Conservation (phyloP, 1,140 invertebrate species). For the Delia radicum region DNA sequence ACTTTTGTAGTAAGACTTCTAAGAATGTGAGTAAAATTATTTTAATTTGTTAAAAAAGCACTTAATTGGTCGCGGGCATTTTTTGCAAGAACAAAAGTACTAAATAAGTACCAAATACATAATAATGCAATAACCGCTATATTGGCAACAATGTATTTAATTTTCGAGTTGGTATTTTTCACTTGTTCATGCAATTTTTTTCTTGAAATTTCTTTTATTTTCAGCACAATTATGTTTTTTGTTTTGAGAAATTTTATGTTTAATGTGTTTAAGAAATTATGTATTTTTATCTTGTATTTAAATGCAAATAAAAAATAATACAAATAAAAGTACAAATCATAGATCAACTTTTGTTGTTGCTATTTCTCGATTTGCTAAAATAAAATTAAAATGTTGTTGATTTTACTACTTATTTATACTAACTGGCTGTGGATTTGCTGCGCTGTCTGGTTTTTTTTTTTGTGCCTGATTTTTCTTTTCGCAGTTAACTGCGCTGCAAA, state of each 20-base stretch:
- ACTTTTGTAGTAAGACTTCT: no score
- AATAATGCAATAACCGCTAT: no score
- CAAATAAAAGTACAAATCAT: neutral
- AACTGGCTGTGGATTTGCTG: neutral
- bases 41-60: no score
- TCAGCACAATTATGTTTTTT: neutral
- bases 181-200: neutral
- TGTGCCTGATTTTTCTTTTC: constrained; percentile 9
- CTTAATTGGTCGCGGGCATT: no score
- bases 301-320: neutral
- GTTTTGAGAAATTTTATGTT: neutral
- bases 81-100: no score
- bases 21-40: no score
- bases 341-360: neutral
- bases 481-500: constrained; percentile 17
- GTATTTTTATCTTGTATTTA: neutral
- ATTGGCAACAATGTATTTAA: no score
- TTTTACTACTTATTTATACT: constrained; percentile 1
- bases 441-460: neutral
- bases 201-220: neutral
- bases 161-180: neutral
- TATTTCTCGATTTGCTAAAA: neutral
- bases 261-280: neutral
- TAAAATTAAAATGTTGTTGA: neutral
- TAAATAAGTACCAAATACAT: no score